These are phyloP conservation scores for Cyphomyrmex costatus DNA, from an alignment of 1,140 invertebrate species.

Conservation along the genomic window DNA sequence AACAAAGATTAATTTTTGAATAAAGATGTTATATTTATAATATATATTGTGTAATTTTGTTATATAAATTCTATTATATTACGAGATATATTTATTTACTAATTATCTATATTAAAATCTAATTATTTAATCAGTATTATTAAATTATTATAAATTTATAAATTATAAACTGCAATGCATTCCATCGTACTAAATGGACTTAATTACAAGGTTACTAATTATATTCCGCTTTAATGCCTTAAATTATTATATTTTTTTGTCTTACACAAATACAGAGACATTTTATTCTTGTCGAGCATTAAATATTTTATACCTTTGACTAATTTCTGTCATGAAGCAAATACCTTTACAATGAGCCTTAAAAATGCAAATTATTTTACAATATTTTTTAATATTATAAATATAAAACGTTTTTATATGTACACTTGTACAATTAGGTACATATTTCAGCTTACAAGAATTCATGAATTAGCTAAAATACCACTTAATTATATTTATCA, in stretches of 20 bases:
- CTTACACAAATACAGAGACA: not conserved
- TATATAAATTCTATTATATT: not conserved
- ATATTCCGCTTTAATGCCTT: not conserved
- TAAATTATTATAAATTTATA: constrained; percentile 24
- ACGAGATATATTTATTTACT: not conserved
- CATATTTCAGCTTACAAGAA: not conserved
- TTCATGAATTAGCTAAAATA: not conserved
- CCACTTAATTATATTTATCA: too few relatives aligned
- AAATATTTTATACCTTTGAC: not conserved
- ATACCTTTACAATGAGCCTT: not conserved
- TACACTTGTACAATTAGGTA: not conserved
- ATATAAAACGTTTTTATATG: not conserved
- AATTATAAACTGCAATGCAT: constrained; percentile 1
- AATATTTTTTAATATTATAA: not conserved
- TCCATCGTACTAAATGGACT: not conserved
- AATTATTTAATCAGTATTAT: constrained; percentile 4
- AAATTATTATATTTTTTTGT: constrained; percentile 37
- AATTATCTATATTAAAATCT: constrained; percentile 2
- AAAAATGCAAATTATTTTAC: not conserved
- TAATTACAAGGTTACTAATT: constrained; percentile 33
- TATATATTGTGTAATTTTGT: constrained; percentile 11
- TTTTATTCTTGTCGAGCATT: not conserved
- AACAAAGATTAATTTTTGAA: not conserved
- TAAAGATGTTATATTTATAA: not conserved
- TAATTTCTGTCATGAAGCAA: not conserved